phyloP scores from a whole-genome alignment of 2,888 invertebrate species.

The Chesias legatella region DNA sequence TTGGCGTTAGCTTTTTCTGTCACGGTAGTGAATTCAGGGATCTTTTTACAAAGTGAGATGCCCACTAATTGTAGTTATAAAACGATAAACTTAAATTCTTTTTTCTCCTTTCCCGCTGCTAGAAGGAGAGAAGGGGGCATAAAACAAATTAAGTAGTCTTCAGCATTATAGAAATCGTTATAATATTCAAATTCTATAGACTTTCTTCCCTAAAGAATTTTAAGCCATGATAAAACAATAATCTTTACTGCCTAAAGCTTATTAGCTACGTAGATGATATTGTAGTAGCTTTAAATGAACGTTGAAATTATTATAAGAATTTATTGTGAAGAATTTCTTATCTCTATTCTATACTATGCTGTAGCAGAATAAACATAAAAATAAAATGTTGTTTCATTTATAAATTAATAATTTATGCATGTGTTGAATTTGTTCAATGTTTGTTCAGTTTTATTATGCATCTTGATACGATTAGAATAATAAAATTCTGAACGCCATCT shows the following conservation, averaged over 20 bases:
- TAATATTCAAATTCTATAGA: conserved; percentile 68
- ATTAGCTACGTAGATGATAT: conserved; percentile 55
- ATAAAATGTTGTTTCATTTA: conserved; percentile 61
- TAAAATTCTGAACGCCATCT: conserved; percentile 40
- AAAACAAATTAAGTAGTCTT: conserved; percentile 37
- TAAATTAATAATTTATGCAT: conserved; percentile 22
- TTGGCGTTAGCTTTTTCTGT: neutral
- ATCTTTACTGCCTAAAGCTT: conserved; percentile 59
- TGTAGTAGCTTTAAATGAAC: conserved; percentile 62
- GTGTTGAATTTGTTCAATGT: conserved; percentile 7
- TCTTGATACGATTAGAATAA: conserved; percentile 4
- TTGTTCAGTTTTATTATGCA: conserved; percentile 13
- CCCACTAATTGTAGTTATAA: conserved; percentile 37
- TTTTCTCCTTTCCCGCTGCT: conserved; percentile 73
- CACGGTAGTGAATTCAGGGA: conserved; percentile 1
- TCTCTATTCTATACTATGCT: conserved; percentile 62
- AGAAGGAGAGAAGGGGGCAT: conserved; percentile 71
- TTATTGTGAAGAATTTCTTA: conserved; percentile 62
- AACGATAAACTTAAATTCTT: conserved; percentile 31
- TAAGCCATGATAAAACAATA: conserved; percentile 72
- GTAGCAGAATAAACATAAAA: conserved; percentile 69
- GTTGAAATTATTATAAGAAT: conserved; percentile 54
- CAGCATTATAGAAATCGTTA: conserved; percentile 41
- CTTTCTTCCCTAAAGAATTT: conserved; percentile 53
- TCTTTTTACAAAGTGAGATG: conserved; percentile 35